phyloP scores from a whole-genome alignment of 2,113 vertebrate species.

The Diadophis punctatus region DNA sequence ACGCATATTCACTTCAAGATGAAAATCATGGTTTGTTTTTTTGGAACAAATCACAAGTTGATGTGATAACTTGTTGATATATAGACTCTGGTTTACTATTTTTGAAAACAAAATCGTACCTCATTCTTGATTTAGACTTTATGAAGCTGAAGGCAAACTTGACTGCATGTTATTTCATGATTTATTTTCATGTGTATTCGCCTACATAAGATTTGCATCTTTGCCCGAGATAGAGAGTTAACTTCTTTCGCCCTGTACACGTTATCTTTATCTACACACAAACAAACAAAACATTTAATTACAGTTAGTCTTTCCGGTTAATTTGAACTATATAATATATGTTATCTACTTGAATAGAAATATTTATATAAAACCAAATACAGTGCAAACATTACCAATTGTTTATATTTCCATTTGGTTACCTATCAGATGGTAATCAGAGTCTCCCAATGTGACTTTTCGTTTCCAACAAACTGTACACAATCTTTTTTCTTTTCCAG shows the following conservation, averaged over 20 bases:
- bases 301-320: neutral
- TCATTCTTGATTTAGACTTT: neutral
- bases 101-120: neutral
- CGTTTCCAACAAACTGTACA: neutral
- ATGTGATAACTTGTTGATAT: neutral
- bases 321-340: neutral
- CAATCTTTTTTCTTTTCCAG: neutral
- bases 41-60: neutral
- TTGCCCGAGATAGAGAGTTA: neutral
- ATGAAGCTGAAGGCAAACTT: neutral
- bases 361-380: neutral
- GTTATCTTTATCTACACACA: conserved; percentile 14
- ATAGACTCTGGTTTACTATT: neutral
- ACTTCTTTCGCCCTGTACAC: neutral
- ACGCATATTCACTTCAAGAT: neutral
- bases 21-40: neutral
- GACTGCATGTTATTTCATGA: neutral
- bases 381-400: neutral
- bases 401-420: neutral
- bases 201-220: neutral
- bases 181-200: neutral
- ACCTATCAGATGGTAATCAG: neutral
- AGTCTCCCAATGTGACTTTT: neutral
- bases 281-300: conserved; percentile 11
- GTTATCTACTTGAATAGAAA: neutral